A percentile compares a stretch with the other conserved stretches of the same genome.
Evolutionary conservation across 92 coral and sea anemone genomes (phyloP).

Genomic region (Parazoanthus atlanticus): DNA sequence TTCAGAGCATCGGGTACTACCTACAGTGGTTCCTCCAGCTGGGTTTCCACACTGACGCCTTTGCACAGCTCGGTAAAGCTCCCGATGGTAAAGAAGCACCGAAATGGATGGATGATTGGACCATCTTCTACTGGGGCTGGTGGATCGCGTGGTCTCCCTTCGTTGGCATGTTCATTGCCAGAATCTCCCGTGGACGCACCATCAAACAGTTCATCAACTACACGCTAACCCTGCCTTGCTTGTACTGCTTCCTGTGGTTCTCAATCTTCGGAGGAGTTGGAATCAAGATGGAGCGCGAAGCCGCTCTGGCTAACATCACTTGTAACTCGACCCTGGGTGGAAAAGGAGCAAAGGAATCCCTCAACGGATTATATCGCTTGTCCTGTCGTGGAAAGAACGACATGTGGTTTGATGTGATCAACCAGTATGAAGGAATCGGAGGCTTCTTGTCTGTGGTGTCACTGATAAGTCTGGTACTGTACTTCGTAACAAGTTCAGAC

Average conservation of each 20-base stretch:
- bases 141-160: conserved; percentile 98
- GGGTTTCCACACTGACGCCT: conserved; percentile 96
- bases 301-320: conserved; percentile 56
- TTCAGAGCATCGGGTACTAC: conserved; percentile 81
- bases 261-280: conserved; percentile 86
- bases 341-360: conserved; percentile 47
- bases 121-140: conserved; percentile 99
- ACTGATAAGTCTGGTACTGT: conserved; percentile 70
- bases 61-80: conserved; percentile 87
- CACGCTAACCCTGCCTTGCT: conserved; percentile 82
- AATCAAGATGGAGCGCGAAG: conserved; percentile 74
- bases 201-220: conserved; percentile 78
- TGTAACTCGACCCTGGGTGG: conserved; percentile 82
- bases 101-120: conserved; percentile 88
- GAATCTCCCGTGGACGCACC: conserved; percentile 79
- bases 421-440: conserved; percentile 74
- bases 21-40: conserved; percentile 77
- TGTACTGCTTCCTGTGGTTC: conserved; percentile 89
- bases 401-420: conserved; percentile 89
- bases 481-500: conserved; percentile 94
- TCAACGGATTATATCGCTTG: conserved; percentile 72
- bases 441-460: conserved; percentile 71
- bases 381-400: conserved; percentile 71
- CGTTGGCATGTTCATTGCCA: conserved; percentile 94
- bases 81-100: conserved; percentile 78